Percentiles rank a stretch among this genome's conserved stretches.
Evolutionary conservation across 2,797 vertebrate species (phyloP).

Genomic region (Lithobates sylvaticus): DNA sequence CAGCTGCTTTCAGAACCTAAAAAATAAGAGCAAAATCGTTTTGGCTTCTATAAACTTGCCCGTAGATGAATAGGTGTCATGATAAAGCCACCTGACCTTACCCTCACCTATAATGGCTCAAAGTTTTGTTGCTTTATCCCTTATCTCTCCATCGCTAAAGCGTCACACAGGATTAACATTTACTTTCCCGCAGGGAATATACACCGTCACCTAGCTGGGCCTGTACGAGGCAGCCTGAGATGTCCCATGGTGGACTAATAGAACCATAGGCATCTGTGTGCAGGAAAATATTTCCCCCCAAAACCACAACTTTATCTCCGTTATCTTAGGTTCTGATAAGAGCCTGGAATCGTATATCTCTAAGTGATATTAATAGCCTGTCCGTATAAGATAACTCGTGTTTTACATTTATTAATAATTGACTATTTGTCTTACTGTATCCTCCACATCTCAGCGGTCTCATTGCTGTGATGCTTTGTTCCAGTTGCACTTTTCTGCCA

Average conservation of each 20-base stretch:
- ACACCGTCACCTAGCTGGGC: too few relatives aligned
- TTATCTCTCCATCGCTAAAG: neutral
- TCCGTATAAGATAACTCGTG: accelerated
- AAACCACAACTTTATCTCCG: neutral
- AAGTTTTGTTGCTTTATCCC: neutral
- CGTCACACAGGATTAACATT: neutral
- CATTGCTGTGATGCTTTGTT: neutral
- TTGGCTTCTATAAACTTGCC: neutral
- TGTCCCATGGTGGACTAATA: neutral
- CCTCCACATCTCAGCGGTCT: neutral
- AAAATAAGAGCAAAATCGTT: neutral
- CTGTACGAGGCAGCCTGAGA: neutral
- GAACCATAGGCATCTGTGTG: neutral
- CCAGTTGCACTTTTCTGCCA: neutral
- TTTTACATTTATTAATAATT: neutral
- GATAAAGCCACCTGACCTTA: neutral
- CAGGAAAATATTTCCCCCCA: neutral
- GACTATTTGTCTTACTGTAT: neutral
- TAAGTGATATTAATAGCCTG: neutral
- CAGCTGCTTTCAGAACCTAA: neutral
- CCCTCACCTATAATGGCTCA: neutral
- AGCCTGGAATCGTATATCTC: neutral
- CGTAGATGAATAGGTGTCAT: neutral
- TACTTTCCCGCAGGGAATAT: neutral
- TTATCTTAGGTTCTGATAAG: neutral